These are phyloP conservation scores for Drosophila mimetica DNA, from an alignment of 2,888 invertebrate species.

Conservation along the genomic window DNA sequence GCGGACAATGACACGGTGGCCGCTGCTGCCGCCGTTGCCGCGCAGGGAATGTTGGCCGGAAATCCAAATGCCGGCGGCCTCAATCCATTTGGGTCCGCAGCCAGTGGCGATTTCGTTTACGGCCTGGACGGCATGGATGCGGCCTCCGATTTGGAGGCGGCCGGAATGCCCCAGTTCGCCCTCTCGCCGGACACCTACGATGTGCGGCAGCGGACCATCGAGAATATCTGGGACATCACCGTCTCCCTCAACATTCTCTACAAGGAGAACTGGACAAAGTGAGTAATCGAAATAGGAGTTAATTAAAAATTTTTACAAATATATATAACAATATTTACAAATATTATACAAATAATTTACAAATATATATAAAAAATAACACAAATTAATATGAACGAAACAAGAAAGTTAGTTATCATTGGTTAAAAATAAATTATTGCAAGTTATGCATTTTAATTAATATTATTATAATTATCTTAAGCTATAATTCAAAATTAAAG, in stretches of 20 bases:
- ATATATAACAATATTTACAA: no score
- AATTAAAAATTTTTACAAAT: no score
- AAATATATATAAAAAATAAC: not conserved
- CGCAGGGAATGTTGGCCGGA: constrained; percentile 51
- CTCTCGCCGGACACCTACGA: constrained; percentile 85
- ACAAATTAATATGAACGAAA: no score
- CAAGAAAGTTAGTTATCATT: no score
- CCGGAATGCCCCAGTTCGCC: constrained; percentile 74
- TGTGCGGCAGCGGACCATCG: constrained; percentile 89
- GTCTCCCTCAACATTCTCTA: constrained; percentile 94
- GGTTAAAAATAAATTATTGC: no score
- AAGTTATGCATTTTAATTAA: no score
- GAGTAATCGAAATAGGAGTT: constrained; percentile 84
- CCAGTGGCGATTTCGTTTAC: constrained; percentile 78
- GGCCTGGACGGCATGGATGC: constrained; percentile 58
- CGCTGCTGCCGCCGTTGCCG: constrained; percentile 48
- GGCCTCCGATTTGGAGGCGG: constrained; percentile 69
- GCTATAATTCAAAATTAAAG: no score
- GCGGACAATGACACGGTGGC: constrained; percentile 77
- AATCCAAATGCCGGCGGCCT: constrained; percentile 29
- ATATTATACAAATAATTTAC: not conserved
- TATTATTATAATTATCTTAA: no score
- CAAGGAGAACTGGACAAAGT: constrained; percentile 94
- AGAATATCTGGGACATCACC: constrained; percentile 96
- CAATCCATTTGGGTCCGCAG: constrained; percentile 38